A percentile compares a stretch with the other conserved stretches of the same genome.
Conservation (phyloP, 1,140 invertebrate genomes). For the Drosophila setifemur region DNA sequence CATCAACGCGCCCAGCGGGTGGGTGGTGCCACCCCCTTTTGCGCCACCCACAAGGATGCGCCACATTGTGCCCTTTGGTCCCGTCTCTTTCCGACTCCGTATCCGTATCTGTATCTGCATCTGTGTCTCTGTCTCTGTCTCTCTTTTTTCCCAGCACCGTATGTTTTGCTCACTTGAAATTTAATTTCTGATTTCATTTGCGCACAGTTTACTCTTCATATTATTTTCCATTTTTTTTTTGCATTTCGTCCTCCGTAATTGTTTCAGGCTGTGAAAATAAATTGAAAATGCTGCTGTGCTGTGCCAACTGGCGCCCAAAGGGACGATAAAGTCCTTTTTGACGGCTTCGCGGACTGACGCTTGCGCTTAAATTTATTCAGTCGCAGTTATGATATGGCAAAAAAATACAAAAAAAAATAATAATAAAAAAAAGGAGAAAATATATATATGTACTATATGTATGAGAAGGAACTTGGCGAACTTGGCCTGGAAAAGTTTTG, state of each 20-base stretch:
- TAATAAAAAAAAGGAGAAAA: neutral
- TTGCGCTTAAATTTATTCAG: constrained; percentile 62
- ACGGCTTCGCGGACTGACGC: constrained; percentile 75
- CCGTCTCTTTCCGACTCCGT: neutral
- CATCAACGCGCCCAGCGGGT: constrained; percentile 49
- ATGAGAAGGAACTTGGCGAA: constrained; percentile 12
- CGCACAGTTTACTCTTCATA: constrained; percentile 55
- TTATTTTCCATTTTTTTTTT: constrained; percentile 38
- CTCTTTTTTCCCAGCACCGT: constrained; percentile 40
- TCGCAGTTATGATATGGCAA: constrained; percentile 17
- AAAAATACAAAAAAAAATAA: constrained; percentile 7
- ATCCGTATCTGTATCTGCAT: neutral
- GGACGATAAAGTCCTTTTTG: constrained; percentile 62
- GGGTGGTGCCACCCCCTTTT: constrained; percentile 40
- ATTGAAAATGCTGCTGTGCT: constrained; percentile 64
- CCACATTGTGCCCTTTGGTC: constrained; percentile 30
- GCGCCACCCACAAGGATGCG: constrained; percentile 11
- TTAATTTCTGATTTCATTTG: constrained; percentile 79
- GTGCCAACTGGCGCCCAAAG: constrained; percentile 66
- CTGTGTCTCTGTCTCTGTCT: neutral
- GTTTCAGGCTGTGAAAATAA: constrained; percentile 79
- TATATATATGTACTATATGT: constrained; percentile 19
- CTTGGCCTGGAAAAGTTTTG: constrained; percentile 38
- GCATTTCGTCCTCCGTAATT: constrained; percentile 54
- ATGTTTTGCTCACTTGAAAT: constrained; percentile 78